Base-by-base conservation (phyloP, 2,888 invertebrate species). In the Venusia cambrica region DNA sequence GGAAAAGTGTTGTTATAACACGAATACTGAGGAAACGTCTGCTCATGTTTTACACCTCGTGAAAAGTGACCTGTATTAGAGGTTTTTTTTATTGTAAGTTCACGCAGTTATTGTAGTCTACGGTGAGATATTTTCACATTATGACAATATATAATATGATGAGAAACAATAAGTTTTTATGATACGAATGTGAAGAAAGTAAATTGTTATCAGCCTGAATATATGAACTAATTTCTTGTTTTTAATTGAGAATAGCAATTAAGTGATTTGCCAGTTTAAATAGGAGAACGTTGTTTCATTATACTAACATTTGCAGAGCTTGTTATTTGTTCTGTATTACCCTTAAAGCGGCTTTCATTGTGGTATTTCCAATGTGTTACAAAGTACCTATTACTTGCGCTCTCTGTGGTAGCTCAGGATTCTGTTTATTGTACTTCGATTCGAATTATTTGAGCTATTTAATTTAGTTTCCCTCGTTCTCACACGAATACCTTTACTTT, bases 331-430 rank as follows among this genome's bases (percentile, higher is more conserved):
- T 31, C 22, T 18, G 25, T 31, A 39, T 31, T 26, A 37, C 28
- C 15, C 29, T 26, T 14, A 26, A 26, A 37, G 25, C 41, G 29
- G 28, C 33, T 42, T 29, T 30, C 14, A 29, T 21, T 37, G 33
- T 17, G 42, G 42, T 42, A 42, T 40, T 38, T 42, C 33, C 37
- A 34, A 34, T 38, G 36, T 37, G 37, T 42, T 42, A 38, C 29
- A 36, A 38, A 37, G 30, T 22, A 37, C 29, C 20, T 29, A 33
- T 36, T 31, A 32, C 22, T 34, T 33, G 14, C 33, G 19, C 22
- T 28, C 40, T 32, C 36, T 37, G 33, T 15, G 29, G 39, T 15
- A 22, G 34, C 34, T 40, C 27, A 31, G 27, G 26, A 30, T 39
- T 26, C 15, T 19, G 29, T 17, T 31, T 5, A 16, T 25, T 22